Base-by-base conservation (phyloP, 2,797 vertebrate genomes). In the Lithobates pipiens region DNA sequence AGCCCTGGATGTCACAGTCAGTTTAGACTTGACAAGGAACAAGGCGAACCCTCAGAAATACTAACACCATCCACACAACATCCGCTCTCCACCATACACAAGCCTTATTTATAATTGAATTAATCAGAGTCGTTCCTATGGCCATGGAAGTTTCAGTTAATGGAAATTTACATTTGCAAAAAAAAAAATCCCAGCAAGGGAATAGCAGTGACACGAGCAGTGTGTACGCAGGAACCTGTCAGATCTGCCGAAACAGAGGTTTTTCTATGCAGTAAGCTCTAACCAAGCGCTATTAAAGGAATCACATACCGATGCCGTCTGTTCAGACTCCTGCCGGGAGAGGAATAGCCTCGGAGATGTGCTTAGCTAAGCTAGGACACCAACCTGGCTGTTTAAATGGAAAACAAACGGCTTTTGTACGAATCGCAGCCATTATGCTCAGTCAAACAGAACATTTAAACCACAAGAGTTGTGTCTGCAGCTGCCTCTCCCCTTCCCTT, bases 381-480 rank as follows among this genome's bases (percentile, higher is more conserved):
- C 73, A 80, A 71, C 73, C 78, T 86, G 78, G 84, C 84, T 81
- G 63, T 46, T 86, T 80, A 85, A 69, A 67, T 80, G 42, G 76
- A 13, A 85, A 80, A 80, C 78, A 86, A 86, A 86, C 46, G 72
- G 46, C 71, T 70, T 80, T 65, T 39, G 25, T 42, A 10, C 21
- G 72, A 81, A 81, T 77, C 61, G 18, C 42, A 79, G 61, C 77
- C 32, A 81, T 86, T 81, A 86, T 81, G 84, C 67, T 76, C 84
- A 76, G 32, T 81, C 63, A 71, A 15, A 76, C 16, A 86, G 78
- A 86, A 81, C 72, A 34, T 46, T 81, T 81, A 61, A 29, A 70
- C 70, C 29, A 29, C 71, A 54, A 44, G 11, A 81, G 72, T 54
- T 57, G 68, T 63, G 84, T 29, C 84, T 11, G 72, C 42, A 18